Conservation (phyloP, 2,113 vertebrate genomes). For the Sander vitreus region DNA sequence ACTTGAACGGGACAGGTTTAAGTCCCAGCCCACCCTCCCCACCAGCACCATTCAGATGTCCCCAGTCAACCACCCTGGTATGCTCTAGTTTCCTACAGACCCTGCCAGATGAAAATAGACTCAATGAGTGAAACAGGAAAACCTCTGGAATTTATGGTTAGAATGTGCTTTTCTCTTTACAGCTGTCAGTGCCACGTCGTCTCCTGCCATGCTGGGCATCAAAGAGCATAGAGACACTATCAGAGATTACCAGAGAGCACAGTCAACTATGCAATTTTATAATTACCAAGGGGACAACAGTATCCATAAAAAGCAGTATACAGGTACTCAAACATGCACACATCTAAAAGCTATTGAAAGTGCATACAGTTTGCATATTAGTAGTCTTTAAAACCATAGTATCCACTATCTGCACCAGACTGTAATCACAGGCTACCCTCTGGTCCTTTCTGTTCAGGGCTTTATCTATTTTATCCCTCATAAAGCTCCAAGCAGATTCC, state of each 20-base stretch:
- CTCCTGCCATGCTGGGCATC: constrained; percentile 93
- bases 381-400: neutral
- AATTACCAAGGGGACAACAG: constrained; percentile 92
- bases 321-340: constrained; percentile 84
- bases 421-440: constrained; percentile 32
- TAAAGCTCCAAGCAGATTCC: constrained; percentile 51
- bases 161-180: constrained; percentile 52
- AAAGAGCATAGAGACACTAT: constrained; percentile 87
- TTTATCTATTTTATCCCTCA: constrained; percentile 54
- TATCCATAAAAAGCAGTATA: constrained; percentile 91
- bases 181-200: constrained; percentile 97
- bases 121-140: constrained; percentile 37
- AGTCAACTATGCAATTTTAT: constrained; percentile 97
- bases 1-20: constrained; percentile 94
- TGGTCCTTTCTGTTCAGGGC: constrained; percentile 27
- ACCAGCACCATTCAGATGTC: constrained; percentile 95
- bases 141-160: constrained; percentile 57
- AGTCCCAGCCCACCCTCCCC: constrained; percentile 93
- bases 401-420: constrained; percentile 40
- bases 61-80: constrained; percentile 94
- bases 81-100: constrained; percentile 35
- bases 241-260: constrained; percentile 92
- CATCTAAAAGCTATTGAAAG: constrained; percentile 16
- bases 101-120: constrained; percentile 36
- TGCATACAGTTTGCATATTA: neutral